Percentiles rank a stretch among this genome's conserved stretches.
phyloP scores from a whole-genome alignment of 2,888 invertebrate species.

The Philopedon plagiatum region DNA sequence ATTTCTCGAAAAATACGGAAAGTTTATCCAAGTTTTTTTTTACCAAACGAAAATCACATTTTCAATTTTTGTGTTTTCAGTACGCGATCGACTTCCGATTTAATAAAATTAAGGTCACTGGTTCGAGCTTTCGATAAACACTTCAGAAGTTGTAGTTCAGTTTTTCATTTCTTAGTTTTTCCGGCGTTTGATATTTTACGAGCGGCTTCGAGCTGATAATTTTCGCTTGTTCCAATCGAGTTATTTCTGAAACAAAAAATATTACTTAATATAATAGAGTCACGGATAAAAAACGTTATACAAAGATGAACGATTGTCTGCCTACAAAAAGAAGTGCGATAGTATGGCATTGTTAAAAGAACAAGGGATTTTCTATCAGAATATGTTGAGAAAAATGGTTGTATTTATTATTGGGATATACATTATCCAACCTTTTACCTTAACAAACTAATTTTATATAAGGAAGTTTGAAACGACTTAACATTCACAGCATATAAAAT shows the following conservation, averaged over 20 bases:
- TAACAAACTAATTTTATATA: too few species aligned
- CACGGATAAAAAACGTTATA: too few species aligned
- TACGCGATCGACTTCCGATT: conserved; percentile 2
- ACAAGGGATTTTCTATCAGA: too few species aligned
- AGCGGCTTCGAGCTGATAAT: neutral
- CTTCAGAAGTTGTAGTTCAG: conserved; percentile 1
- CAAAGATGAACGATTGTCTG: too few species aligned
- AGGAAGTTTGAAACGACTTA: too few species aligned
- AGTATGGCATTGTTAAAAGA: too few species aligned
- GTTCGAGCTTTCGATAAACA: conserved; percentile 4
- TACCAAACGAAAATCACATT: conserved; percentile 19
- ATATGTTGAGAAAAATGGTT: too few species aligned
- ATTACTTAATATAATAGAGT: too few species aligned
- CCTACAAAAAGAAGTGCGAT: too few species aligned
- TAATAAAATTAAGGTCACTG: conserved; percentile 1
- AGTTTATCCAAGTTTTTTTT: conserved; percentile 8
- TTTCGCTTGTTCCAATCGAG: neutral
- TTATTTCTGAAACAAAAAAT: conserved; percentile 9
- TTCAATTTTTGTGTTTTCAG: conserved; percentile 12
- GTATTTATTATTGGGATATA: too few species aligned
- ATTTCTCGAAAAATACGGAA: conserved; percentile 16
- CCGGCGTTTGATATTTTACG: neutral
- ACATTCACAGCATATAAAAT: too few species aligned
- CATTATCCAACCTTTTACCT: too few species aligned
- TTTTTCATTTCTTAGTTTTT: neutral